Base-by-base conservation (phyloP, 2,888 invertebrate species). In the Clanis bilineata region DNA sequence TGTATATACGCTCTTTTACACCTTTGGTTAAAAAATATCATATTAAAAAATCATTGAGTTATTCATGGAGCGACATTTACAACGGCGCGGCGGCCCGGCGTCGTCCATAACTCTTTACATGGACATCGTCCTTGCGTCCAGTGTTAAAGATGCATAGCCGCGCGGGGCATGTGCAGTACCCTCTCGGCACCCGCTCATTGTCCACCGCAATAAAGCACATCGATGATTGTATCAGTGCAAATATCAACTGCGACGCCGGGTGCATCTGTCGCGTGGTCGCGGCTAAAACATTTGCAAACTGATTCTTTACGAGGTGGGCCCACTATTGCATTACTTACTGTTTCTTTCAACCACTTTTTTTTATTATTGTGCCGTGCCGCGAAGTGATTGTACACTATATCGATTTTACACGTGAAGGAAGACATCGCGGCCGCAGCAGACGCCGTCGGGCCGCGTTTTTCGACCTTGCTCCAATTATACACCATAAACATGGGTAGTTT, bases 391-490 rank as follows among this genome's bases (percentile, higher is more conserved):
- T 73, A 72, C 36, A 36, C 62, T 72, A 74, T 91, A 90, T 91
- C 85, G 91, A 90, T 90, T 89, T 87, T 87, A 78, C 69, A 76
- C 73, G 76, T 75, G 73, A 78, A 83, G 81, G 79, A 85, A 86
- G 82, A 83, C 80, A 78, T 72, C 76, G 77, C 73, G 77, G 78
- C 68, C 73, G 78, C 68, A 80, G 80, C 79, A 83, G 80, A 79
- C 80, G 77, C 62, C 65, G 73, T 74, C 72, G 71, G 72, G 72
- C 71, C 69, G 62, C 69, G 74, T 59, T 73, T 81, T 66, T 54
- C 74, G 89, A 79, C 91, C 91, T 90, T 84, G 90, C 76, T 84
- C 90, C 80, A 86, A 80, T 88, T 88, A 81, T 77, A 76, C 38
- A 44, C 54, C 22, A 44, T 44, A 61, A 61, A 57, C 54, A 41